Base-by-base conservation (phyloP, 1,140 invertebrate genomes). In the Bombus confusus region DNA sequence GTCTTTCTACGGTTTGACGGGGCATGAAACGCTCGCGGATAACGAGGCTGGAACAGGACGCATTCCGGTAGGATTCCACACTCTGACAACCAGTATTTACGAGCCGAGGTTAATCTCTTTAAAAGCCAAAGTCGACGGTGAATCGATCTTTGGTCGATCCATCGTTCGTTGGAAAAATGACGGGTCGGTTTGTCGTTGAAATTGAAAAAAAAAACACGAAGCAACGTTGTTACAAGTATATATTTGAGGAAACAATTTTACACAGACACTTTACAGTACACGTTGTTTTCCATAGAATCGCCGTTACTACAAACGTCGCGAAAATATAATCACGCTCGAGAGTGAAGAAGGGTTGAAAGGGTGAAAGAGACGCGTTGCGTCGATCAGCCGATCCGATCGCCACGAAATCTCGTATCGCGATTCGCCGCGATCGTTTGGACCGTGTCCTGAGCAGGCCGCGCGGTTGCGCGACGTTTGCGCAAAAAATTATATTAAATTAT, bases 401-500 rank as follows among this genome's bases (percentile, higher is more conserved):
- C 3, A 12, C 37, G 37, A 28, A 22, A 39, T 13, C 15, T 39
- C 47, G 47, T 18, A 3, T 1, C 0, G 5, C 43, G 31, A 3
- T 22, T 52, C 25, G 5, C 3, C 43, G 18, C 18, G 47, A 1
- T 52, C 47, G 47, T 22, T 52, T 0, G 18, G 47, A 52, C 18
- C 47, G 47, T 52, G 18, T 52, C 6, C 47, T 66, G 64, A 81
- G 75, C 78, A 52, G 80, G 86, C 78, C 83, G 34, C 87, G 88
- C 83, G 71, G 74, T 87, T 71, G 83, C 88, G 76, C 73, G 71
- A 86, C 91, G 91, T 94, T 94, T 94, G 92, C 69, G 37, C 68
- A 86, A 93, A 92, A 92, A 94, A 94, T 94, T 95, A 94, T 92
- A 93, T 91, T 89, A 93, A 93, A 94, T 95, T 94, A 95, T 93